Evolutionary conservation across 2,113 vertebrate genomes (phyloP).

Genomic region (Ceratotherium simum): DNA sequence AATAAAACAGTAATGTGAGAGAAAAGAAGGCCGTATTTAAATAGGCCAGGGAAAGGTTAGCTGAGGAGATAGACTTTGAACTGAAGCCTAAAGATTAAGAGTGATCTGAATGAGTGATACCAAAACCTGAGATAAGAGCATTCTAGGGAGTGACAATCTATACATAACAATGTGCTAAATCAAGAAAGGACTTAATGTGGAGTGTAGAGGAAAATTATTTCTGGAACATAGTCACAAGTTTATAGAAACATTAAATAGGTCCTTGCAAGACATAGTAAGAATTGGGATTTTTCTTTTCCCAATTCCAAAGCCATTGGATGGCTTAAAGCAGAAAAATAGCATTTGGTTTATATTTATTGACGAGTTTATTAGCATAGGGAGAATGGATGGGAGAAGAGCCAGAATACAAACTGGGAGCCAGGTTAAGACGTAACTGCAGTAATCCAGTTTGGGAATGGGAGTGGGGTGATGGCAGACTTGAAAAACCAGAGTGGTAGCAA

Average conservation of each 20-base stretch:
- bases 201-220: background rate
- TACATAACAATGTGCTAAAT: background rate
- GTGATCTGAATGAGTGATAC: background rate
- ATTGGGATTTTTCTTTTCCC: background rate
- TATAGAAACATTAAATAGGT: background rate
- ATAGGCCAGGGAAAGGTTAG: background rate
- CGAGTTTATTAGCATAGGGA: background rate
- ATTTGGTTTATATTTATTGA: background rate
- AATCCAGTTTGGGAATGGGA: background rate
- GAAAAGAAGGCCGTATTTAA: background rate
- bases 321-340: background rate
- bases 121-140: background rate
- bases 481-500: background rate
- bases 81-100: background rate
- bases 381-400: background rate
- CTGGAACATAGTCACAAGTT: background rate
- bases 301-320: background rate
- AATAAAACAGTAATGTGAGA: background rate
- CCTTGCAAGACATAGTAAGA: background rate
- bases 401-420: background rate
- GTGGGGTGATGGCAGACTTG: background rate
- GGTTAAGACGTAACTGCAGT: background rate
- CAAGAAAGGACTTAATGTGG: background rate
- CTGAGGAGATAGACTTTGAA: background rate
- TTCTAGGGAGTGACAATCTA: background rate